These are phyloP conservation scores for Orthonychiurus folsomi DNA, from an alignment of 2,888 invertebrate genomes.

Conservation along the genomic window DNA sequence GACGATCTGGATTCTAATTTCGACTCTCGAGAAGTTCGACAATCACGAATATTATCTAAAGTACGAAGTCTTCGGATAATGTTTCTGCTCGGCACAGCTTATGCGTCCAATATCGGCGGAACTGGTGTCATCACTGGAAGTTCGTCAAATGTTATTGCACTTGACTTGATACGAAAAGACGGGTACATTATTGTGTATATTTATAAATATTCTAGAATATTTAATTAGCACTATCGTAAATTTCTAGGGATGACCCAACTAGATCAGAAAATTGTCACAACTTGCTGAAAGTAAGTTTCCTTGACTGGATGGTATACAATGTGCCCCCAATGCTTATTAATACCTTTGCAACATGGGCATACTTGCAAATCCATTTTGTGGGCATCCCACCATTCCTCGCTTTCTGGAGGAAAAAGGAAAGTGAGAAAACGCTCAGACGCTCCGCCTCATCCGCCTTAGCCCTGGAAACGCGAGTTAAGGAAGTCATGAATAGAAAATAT, in stretches of 20 bases:
- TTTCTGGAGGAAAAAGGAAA: conserved; percentile 25
- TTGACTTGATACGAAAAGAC: conserved; percentile 36
- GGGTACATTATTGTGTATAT: too few species aligned
- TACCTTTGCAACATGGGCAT: conserved; percentile 28
- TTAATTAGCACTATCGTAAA: too few species aligned
- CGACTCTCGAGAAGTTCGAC: not conserved
- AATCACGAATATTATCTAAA: conserved; percentile 20
- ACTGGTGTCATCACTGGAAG: conserved; percentile 35
- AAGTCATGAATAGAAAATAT: conserved; percentile 66
- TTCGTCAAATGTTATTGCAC: conserved; percentile 32
- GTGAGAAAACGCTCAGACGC: not conserved
- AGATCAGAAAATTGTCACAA: conserved; percentile 28
- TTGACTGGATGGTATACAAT: conserved; percentile 39
- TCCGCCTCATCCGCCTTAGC: too few species aligned
- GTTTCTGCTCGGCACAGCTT: conserved; percentile 37
- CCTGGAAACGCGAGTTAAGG: conserved; percentile 56
- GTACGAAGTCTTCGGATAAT: conserved; percentile 31
- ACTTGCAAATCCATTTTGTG: conserved; percentile 34
- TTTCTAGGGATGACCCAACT: too few species aligned
- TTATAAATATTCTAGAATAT: too few species aligned
- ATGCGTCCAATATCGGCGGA: conserved; percentile 36
- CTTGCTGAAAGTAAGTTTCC: conserved; percentile 31
- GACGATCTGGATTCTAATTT: too few species aligned
- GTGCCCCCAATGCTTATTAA: conserved; percentile 31
- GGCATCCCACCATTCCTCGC: conserved; percentile 26